Evolutionary conservation across 2,888 invertebrate species (phyloP).

Genomic region (Acrocera orbiculus): DNA sequence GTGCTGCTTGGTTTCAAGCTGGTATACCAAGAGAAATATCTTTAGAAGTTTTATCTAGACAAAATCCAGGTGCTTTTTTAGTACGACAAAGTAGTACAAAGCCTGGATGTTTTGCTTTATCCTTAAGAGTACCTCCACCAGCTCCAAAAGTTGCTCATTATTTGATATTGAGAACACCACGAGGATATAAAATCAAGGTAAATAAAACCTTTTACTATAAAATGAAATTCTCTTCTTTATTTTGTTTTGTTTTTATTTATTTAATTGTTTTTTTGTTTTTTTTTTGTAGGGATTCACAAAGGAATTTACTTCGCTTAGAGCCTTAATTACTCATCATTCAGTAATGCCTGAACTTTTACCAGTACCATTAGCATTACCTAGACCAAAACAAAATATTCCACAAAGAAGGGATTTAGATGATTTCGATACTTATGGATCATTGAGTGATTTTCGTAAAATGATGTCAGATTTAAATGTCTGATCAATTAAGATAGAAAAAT

Average conservation of each 20-base stretch:
- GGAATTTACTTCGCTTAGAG: conserved; percentile 78
- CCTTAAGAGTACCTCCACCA: conserved; percentile 75
- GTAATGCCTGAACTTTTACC: conserved; percentile 95
- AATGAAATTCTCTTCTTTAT: too few species aligned
- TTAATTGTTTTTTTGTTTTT: conserved; percentile 10
- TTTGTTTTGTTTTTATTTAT: conserved; percentile 6
- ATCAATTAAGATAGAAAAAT: conserved; percentile 16
- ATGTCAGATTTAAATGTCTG: conserved; percentile 53
- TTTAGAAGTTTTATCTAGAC: conserved; percentile 73
- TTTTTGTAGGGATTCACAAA: conserved; percentile 81
- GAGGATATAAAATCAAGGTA: conserved; percentile 88
- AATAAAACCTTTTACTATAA: too few species aligned
- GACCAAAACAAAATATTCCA: conserved; percentile 28
- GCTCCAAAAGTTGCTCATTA: conserved; percentile 79
- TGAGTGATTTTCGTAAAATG: conserved; percentile 58
- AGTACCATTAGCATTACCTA: conserved; percentile 68
- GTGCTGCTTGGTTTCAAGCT: conserved; percentile 92
- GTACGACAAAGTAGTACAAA: conserved; percentile 90
- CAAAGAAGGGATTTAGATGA: conserved; percentile 44
- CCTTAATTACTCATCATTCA: conserved; percentile 91
- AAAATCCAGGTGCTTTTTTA: conserved; percentile 87
- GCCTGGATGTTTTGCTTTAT: conserved; percentile 83
- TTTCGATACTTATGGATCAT: conserved; percentile 54
- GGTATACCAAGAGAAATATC: conserved; percentile 91
- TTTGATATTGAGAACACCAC: conserved; percentile 71